A percentile compares a stretch with the other conserved stretches of the same genome.
Evolutionary conservation across 1,140 invertebrate species (phyloP).

Genomic region (Ceratosolen solmsi): DNA sequence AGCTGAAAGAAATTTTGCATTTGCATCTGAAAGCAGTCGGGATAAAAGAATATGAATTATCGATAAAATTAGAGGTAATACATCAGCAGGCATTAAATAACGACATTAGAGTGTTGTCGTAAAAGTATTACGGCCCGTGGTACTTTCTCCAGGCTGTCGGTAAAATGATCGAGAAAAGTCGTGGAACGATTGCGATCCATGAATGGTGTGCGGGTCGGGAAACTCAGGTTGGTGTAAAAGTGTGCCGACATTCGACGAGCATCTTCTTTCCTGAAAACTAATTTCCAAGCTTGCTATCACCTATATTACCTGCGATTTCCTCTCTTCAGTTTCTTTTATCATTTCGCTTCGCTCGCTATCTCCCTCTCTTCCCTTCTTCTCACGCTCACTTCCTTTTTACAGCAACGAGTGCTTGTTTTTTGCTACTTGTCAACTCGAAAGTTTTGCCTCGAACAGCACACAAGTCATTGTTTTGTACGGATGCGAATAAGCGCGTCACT

Average conservation of each 20-base stretch:
- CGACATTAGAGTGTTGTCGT: background rate
- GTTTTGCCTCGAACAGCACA: slow-evolving; percentile 31
- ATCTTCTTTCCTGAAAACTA: slow-evolving; percentile 35
- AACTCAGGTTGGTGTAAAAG: slow-evolving; percentile 33
- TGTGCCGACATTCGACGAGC: background rate
- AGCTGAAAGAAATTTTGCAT: background rate
- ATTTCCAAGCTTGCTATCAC: slow-evolving; percentile 18
- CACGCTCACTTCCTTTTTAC: background rate
- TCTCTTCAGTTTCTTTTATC: background rate
- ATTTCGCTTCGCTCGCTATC: background rate
- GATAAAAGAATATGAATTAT: background rate
- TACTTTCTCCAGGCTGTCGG: background rate
- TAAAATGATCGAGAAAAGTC: slow-evolving; percentile 24
- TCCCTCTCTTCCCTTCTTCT: background rate
- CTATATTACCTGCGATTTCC: background rate
- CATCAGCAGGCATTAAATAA: background rate
- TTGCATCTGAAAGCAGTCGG: background rate
- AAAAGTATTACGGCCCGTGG: background rate
- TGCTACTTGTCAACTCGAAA: slow-evolving; percentile 4
- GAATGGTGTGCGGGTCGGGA: background rate
- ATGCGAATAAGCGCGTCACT: background rate
- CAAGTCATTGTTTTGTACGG: background rate
- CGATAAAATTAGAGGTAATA: background rate
- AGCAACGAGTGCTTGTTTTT: background rate
- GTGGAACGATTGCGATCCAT: slow-evolving; percentile 30